Conservation (phyloP, 2,113 vertebrate species). For the Lepidothrix coronata region DNA sequence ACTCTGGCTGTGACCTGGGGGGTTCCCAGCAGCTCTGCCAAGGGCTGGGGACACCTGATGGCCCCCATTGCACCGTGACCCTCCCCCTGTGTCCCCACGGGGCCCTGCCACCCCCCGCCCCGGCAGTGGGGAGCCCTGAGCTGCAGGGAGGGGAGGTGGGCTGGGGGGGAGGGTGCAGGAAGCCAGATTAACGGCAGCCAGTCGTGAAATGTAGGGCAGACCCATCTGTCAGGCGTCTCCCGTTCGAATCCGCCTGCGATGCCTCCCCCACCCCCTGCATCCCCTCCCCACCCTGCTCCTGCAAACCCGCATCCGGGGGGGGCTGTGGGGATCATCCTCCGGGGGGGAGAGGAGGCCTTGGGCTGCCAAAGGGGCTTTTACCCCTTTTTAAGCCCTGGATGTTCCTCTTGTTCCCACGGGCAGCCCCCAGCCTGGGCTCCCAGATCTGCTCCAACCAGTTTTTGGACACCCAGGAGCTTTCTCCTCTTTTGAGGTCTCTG, state of each 20-base stretch:
- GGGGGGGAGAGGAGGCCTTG: background rate
- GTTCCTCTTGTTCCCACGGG: background rate
- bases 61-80: accelerated
- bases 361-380: background rate
- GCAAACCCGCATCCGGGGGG: background rate
- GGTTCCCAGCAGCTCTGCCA: background rate
- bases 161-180: background rate
- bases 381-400: background rate
- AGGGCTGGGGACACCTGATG: background rate
- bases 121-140: background rate
- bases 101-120: background rate
- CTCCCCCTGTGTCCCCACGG: background rate
- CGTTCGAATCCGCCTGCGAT: background rate
- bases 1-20: accelerated
- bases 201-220: conserved; percentile 46
- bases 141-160: background rate
- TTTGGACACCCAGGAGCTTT: accelerated
- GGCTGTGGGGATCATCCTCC: background rate
- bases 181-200: conserved; percentile 29
- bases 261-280: background rate
- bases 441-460: accelerated
- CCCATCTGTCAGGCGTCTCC: conserved; percentile 50
- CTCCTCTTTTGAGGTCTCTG: background rate
- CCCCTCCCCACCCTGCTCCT: background rate
- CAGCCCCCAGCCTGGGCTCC: background rate